Conservation (phyloP, 2,888 invertebrate genomes). For the Drosophila aldrichi region DNA sequence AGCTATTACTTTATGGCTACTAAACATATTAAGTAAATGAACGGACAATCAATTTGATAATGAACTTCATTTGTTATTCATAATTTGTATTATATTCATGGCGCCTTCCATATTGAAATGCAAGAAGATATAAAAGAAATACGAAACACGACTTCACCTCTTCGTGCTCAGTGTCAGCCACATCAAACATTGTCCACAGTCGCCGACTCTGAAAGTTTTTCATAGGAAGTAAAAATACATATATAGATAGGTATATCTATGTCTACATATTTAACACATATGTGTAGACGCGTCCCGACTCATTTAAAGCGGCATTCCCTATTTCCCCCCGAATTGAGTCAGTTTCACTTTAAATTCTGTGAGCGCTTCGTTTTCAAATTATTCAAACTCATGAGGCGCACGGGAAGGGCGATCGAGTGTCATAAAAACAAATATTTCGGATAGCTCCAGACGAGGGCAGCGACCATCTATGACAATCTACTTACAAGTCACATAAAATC, state of each 20-base stretch:
- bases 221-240: constrained; percentile 24
- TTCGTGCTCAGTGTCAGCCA: constrained; percentile 16
- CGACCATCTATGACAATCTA: constrained; percentile 49
- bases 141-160: constrained; percentile 26
- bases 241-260: constrained; percentile 5
- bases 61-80: background rate
- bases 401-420: constrained; percentile 53
- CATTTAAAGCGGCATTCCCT: constrained; percentile 17
- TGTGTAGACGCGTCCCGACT: background rate
- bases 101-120: constrained; percentile 29
- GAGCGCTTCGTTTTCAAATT: constrained; percentile 59
- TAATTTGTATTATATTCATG: constrained; percentile 25
- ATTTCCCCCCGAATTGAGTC: constrained; percentile 29
- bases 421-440: constrained; percentile 68
- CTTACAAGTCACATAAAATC: constrained; percentile 72
- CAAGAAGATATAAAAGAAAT: constrained; percentile 38
- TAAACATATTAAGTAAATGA: background rate
- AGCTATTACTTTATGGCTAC: too few species aligned
- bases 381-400: constrained; percentile 53
- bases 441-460: constrained; percentile 20
- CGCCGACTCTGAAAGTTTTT: constrained; percentile 24
- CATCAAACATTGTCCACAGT: constrained; percentile 44
- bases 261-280: constrained; percentile 8
- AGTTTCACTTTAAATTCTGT: constrained; percentile 57
- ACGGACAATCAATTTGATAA: background rate